A percentile compares a stretch with the other conserved stretches of the same genome.
Evolutionary conservation across 1,140 invertebrate genomes (phyloP).

Genomic region (Drosophila littoralis): DNA sequence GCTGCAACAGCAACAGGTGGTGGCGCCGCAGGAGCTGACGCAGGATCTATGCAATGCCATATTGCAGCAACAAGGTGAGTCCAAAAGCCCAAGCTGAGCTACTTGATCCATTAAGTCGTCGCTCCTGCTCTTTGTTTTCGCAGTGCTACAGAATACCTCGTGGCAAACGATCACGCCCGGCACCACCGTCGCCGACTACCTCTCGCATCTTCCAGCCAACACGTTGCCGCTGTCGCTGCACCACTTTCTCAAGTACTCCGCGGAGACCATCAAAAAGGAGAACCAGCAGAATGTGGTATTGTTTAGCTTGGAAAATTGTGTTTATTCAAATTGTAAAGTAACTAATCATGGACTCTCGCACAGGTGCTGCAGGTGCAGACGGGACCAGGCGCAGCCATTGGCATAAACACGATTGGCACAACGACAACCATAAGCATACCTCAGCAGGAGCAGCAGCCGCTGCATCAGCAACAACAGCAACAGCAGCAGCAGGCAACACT

Average conservation of each 20-base stretch:
- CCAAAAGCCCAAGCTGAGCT: background rate
- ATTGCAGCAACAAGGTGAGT: conserved; percentile 80
- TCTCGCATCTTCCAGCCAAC: conserved; percentile 90
- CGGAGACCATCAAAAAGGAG: conserved; percentile 91
- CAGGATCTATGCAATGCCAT: conserved; percentile 84
- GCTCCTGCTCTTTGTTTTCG: background rate
- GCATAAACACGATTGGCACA: conserved; percentile 79
- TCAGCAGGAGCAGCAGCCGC: conserved; percentile 69
- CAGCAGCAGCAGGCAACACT: conserved; percentile 49
- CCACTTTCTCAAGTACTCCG: conserved; percentile 93
- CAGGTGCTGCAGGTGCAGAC: conserved; percentile 82
- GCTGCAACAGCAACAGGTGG: conserved; percentile 67
- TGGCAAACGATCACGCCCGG: conserved; percentile 92
- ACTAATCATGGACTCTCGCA: background rate
- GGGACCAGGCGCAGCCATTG: conserved; percentile 78
- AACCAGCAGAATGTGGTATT: conserved; percentile 84
- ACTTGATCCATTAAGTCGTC: background rate
- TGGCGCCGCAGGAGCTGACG: conserved; percentile 78
- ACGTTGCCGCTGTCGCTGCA: conserved; percentile 91
- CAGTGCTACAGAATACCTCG: conserved; percentile 84
- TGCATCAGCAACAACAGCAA: conserved; percentile 63
- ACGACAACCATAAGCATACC: conserved; percentile 83
- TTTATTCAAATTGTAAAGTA: background rate
- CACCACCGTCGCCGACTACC: conserved; percentile 92
- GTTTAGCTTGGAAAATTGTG: background rate